Conservation (phyloP, 2,113 vertebrate species). For the Melanerpes aurifrons region DNA sequence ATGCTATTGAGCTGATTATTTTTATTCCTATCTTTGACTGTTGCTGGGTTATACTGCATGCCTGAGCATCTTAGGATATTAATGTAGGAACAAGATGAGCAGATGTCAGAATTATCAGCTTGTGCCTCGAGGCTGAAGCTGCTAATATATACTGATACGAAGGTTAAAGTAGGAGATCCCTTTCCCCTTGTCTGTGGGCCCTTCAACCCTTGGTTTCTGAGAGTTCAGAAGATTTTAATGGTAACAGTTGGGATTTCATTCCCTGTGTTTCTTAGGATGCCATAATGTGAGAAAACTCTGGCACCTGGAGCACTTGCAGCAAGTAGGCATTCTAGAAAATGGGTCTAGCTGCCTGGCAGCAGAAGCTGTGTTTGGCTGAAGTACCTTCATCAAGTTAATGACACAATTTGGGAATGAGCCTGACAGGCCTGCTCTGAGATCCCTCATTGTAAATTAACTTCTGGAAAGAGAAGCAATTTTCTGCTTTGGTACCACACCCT, state of each 20-base stretch:
- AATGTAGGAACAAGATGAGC: neutral
- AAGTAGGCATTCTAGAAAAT: neutral
- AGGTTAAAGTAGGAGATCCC: neutral
- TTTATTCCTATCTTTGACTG: slow-evolving; percentile 1
- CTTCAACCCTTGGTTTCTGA: neutral
- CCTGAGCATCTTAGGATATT: neutral
- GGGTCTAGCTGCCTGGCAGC: neutral
- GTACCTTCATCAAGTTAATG: neutral
- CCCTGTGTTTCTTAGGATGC: neutral
- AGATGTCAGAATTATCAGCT: neutral
- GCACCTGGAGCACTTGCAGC: neutral
- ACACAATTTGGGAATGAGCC: neutral
- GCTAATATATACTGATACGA: neutral
- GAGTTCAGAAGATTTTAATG: neutral
- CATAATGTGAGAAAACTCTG: neutral
- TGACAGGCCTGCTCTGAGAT: neutral
- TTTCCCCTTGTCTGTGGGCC: neutral
- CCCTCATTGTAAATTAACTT: neutral
- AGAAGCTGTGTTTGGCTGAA: neutral
- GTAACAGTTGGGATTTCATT: neutral
- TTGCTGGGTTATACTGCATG: neutral
- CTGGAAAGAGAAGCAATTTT: neutral
- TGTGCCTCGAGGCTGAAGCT: neutral
- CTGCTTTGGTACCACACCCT: neutral
- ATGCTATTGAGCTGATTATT: neutral